These are phyloP conservation scores for Polydesmus complanatus DNA, from an alignment of 2,888 invertebrate genomes.

Conservation along the genomic window DNA sequence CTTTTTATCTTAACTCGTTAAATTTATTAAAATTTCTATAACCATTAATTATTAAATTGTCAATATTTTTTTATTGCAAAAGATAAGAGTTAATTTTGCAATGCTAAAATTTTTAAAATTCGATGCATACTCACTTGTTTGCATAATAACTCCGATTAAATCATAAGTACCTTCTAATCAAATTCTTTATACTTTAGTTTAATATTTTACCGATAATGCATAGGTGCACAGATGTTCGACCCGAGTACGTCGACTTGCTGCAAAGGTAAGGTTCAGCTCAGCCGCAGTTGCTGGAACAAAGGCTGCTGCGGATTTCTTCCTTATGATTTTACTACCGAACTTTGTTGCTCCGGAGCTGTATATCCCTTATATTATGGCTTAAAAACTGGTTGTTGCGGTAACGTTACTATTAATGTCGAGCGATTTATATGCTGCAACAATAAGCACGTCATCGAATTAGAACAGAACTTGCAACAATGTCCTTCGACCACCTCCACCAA, in stretches of 20 bases:
- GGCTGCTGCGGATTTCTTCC: neutral
- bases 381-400: conserved; percentile 3
- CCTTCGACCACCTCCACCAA: neutral
- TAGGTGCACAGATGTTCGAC: conserved; percentile 1
- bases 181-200: too few relatives aligned
- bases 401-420: neutral
- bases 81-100: too few relatives aligned
- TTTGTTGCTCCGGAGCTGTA: neutral
- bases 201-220: too few relatives aligned
- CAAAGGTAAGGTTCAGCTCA: neutral
- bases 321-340: conserved; percentile 1
- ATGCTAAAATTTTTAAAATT: too few relatives aligned
- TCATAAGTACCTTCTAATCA: too few relatives aligned
- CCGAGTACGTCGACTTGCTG: neutral
- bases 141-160: too few relatives aligned
- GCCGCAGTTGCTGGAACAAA: neutral
- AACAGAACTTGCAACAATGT: neutral
- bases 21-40: too few relatives aligned
- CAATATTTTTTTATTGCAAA: too few relatives aligned
- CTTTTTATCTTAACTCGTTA: too few relatives aligned
- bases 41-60: too few relatives aligned
- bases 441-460: neutral
- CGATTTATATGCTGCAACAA: neutral
- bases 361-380: neutral
- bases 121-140: too few relatives aligned